Base-by-base conservation (phyloP, 1,140 invertebrate genomes). In the Papilio glaucus region DNA sequence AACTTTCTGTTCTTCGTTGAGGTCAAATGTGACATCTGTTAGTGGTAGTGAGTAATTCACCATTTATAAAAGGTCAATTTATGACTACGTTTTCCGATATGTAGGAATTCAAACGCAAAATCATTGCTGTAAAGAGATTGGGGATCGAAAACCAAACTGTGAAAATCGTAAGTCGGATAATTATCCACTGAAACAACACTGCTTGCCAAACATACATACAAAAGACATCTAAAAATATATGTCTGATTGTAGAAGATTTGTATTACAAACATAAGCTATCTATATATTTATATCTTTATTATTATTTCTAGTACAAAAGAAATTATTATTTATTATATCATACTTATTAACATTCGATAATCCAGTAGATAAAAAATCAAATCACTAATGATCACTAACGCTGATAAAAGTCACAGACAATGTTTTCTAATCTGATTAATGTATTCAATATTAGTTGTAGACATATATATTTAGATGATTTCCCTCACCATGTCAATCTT, bases 401-500 rank as follows among this genome's bases (percentile, higher is more conserved):
- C 9, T 57, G 21, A 57, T 57, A 57, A 57, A 57, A 24, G 49
- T 57, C 21, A 57, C 49, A 57, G 21, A 57, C 13, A 24, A 57
- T 26, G 10, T 26, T 24, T 12, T 57, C 15, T 24, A 57, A 24
- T 15, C 72, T 49, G 75, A 82, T 80, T 71, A 72, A 79, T 79
- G 70, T 72, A 41, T 65, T 39, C 61, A 24, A 60, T 68, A 78
- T 74, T 65, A 26, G 65, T 39, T 80, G 33, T 77, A 72, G 79
- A 85, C 79, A 78, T 85, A 84, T 86, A 89, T 83, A 85, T 86
- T 84, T 87, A 88, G 83, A 83, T 78, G 75, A 81, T 84, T 83
- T 85, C 83, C 74, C 80, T 77, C 81, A 80, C 81, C 74, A 75
- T 90, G 87, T 89, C 84, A 87, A 86, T 87, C 81, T 89, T 85